Conservation (phyloP, 2,797 vertebrate genomes). For the Gastrophryne carolinensis region DNA sequence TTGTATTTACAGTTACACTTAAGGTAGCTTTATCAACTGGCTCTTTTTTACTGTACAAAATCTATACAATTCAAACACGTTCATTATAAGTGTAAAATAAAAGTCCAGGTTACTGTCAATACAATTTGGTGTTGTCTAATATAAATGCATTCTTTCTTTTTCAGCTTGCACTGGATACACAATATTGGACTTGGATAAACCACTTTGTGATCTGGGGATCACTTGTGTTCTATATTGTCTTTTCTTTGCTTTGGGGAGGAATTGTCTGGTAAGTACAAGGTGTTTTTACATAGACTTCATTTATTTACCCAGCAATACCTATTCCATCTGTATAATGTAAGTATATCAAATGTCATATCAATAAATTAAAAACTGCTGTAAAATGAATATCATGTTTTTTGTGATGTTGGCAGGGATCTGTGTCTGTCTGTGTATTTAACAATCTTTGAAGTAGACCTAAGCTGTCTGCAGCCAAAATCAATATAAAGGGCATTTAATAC, state of each 20-base stretch:
- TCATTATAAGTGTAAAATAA: no score
- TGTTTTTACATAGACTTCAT: not conserved
- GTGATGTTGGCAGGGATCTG: no score
- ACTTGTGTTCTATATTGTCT: conserved; percentile 89
- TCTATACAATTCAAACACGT: not conserved
- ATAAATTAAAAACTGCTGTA: no score
- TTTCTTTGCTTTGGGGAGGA: conserved; percentile 96
- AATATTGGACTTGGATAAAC: conserved; percentile 98
- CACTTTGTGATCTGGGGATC: conserved; percentile 98
- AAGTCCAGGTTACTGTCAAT: not conserved
- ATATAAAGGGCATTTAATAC: no score
- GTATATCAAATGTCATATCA: no score
- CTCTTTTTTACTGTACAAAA: not conserved
- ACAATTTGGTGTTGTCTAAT: not conserved
- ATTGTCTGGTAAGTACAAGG: conserved; percentile 94
- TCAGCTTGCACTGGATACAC: conserved; percentile 91
- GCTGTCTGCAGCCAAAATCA: no score
- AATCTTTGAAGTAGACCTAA: no score
- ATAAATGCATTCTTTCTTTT: conserved; percentile 25
- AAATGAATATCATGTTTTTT: no score
- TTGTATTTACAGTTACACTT: conserved; percentile 93
- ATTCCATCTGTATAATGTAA: no score
- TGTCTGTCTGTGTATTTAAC: no score
- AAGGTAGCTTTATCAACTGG: conserved; percentile 74
- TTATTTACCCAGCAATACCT: not conserved